These are phyloP conservation scores for Zele albiditarsus DNA, from an alignment of 2,888 invertebrate genomes.

Conservation along the genomic window DNA sequence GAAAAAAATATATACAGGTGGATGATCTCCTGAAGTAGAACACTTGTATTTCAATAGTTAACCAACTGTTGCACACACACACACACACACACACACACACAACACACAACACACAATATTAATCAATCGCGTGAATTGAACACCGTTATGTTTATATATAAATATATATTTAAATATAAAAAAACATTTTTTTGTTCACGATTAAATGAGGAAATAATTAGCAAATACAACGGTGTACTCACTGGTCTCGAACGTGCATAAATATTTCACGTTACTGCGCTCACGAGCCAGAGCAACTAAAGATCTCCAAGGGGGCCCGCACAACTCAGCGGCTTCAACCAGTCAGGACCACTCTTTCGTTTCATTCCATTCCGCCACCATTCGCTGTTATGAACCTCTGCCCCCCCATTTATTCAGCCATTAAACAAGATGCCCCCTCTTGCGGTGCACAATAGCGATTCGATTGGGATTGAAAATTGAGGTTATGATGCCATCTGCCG, in stretches of 20 bases:
- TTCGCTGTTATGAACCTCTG: not conserved
- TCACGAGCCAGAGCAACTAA: conserved; percentile 45
- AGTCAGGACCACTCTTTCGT: conserved; percentile 44
- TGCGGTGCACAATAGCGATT: not conserved
- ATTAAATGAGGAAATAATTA: conserved; percentile 1
- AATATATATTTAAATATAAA: not conserved
- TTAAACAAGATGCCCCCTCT: not conserved
- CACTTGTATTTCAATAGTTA: conserved; percentile 2
- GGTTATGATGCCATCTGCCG: not conserved
- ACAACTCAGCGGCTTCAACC: conserved; percentile 32
- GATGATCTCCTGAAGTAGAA: not conserved
- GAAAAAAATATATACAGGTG: not conserved
- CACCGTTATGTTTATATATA: conserved; percentile 4
- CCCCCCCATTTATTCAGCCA: not conserved
- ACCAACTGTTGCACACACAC: conserved; percentile 22
- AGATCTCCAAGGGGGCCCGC: conserved; percentile 41
- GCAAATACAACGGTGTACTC: conserved; percentile 26
- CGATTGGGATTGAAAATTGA: not conserved
- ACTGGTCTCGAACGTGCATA: conserved; percentile 39
- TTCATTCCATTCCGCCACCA: conserved; percentile 33
- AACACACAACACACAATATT: not conserved
- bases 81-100: not conserved
- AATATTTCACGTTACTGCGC: conserved; percentile 49
- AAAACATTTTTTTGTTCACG: not conserved
- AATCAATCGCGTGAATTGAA: not conserved